These are phyloP conservation scores for Enoplosus armatus DNA, from an alignment of 2,797 vertebrate species.

Conservation along the genomic window DNA sequence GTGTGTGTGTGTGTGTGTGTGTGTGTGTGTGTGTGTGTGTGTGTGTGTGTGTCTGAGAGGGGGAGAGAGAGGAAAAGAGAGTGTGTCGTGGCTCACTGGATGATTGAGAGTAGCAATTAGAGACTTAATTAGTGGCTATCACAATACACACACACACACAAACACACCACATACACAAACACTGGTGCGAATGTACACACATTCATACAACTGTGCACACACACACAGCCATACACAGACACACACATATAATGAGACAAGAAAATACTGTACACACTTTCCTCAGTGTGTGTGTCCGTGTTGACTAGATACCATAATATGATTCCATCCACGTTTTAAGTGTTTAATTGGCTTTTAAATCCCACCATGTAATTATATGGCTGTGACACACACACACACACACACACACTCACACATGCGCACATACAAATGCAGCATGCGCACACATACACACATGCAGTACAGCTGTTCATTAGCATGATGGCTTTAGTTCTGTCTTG, in stretches of 20 bases:
- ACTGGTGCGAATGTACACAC: constrained; percentile 42
- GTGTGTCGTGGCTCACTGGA: constrained; percentile 67
- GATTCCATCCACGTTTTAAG: constrained; percentile 83
- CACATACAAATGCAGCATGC: constrained; percentile 14
- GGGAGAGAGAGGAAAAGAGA: constrained; percentile 24
- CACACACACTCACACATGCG: constrained; percentile 18
- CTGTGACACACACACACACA: constrained; percentile 57
- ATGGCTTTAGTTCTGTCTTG: constrained; percentile 73
- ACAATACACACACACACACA: constrained; percentile 46
- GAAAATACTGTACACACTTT: constrained; percentile 68
- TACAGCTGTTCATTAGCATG: constrained; percentile 83
- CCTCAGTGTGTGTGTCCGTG: constrained; percentile 50
- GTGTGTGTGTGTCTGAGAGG: constrained; percentile 15
- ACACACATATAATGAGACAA: constrained; percentile 59
- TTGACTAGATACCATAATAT: constrained; percentile 76
- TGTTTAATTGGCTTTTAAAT: constrained; percentile 86
- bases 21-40: constrained; percentile 34
- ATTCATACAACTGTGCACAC: constrained; percentile 22
- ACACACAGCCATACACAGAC: constrained; percentile 13
- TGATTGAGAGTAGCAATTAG: constrained; percentile 84
- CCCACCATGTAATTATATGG: constrained; percentile 81
- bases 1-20: constrained; percentile 25
- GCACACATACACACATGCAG: constrained; percentile 38
- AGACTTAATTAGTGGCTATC: constrained; percentile 80
- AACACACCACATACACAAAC: constrained; percentile 58